Base-by-base conservation (phyloP, 2,888 invertebrate species). In the Homarus gammarus region DNA sequence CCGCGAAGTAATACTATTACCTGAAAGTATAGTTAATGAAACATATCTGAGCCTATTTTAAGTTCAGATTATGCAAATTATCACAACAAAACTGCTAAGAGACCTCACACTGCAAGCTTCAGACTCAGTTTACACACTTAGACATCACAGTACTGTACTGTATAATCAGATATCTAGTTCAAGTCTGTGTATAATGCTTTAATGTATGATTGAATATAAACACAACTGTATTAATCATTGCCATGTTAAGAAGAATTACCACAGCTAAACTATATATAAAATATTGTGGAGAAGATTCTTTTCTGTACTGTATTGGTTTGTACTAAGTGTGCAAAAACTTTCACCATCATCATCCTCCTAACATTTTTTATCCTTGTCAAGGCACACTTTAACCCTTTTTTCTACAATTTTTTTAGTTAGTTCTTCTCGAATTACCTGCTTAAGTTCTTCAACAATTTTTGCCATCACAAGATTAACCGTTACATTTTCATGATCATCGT, bases 381-480 rank as follows among this genome's bases (percentile, higher is more conserved):
- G 79, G 70, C 86, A 86, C 75, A 56, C 31, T 12, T 31, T 61
- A 10, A 87, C 72, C 36, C 33, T 72, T 27, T n/a, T 68, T 40
- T 81, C 81, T n/a, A 87, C 15, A 10, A 87, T 44, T 18, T 87
- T 75, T 44, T 87, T 81, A 0, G 81, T 73, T 61, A 87, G 36
- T 36, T 87, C 82, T 18, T 64, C 27, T 10, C 87, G 56, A 31
- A 87, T 49, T 5, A 44, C 56, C 18, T 36, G 5, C 38, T 64
- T 81, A 2, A 87, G 40, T 10, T 87, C 87, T 5, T 87, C 87
- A 40, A 87, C 27, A 31, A 87, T 64, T n/a, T 75, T 73, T 73
- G 27, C 68, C 61, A 87, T 61, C 22, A 87, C 87, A 31, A 87
- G 68, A 40, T 51, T 36, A 8, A 87, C 87, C 18, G 81, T 87